Base-by-base conservation (phyloP, 2,113 vertebrate species). In the Ciconia stormi region DNA sequence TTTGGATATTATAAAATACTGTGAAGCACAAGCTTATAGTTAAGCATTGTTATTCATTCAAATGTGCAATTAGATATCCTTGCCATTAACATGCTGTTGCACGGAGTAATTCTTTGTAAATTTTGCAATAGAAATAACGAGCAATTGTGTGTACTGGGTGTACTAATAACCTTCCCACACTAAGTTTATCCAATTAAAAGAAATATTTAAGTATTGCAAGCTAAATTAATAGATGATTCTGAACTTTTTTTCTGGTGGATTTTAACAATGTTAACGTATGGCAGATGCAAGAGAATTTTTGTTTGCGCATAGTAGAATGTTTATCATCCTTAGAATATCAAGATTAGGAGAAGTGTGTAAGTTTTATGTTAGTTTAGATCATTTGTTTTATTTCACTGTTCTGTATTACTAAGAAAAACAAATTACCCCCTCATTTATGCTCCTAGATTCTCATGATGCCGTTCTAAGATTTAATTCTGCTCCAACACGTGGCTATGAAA, bases 391-490 rank as follows among this genome's bases (percentile, higher is more conserved):
- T 67, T 81, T 94, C 82, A 29, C 80, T 89, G 7, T 86, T 95
- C 47, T 83, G 3, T 83, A 53, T 63, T 32, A 40, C n/a, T 82
- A 79, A 86, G 62, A 83, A 78, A 88, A 92, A 65, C 80, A 70
- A 93, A 80, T 81, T 52, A 96, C 16, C 38, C n/a, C 30, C 30
- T 58, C 76, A 86, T 86, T 98, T 98, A 95, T 96, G 80, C 77
- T 87, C 69, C 93, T 98, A 99, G 99, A 99, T 97, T 97, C 98
- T 89, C 99, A 99, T 65, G 99, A 99, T 91, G 99, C 99, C 2
- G 99, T 99, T 95, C 90, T 99, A 92, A 98, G 99, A 78, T 99
- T 99, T 98, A 99, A 99, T 72, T 98, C 99, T 22, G 99, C 99
- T 27, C 99, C 99, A 34, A 99, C 99, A 10, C 98, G 97, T 77